Conservation (phyloP, 2,113 vertebrate genomes). For the Podarcis muralis region DNA sequence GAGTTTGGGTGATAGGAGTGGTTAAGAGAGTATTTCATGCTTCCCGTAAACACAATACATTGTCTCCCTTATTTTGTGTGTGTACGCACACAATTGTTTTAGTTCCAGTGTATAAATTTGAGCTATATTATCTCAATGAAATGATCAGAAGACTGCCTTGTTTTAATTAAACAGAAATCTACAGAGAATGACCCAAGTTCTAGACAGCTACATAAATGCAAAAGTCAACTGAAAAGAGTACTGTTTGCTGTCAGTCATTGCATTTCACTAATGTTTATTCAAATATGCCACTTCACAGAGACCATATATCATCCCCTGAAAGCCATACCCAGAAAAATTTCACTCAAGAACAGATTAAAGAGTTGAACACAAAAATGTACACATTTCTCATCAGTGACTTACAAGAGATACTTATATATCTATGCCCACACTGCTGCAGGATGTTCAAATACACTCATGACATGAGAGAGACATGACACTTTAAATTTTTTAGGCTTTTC, state of each 20-base stretch:
- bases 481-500: slow-evolving; percentile 48
- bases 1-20: background rate
- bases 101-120: slow-evolving; percentile 14
- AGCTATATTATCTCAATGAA: slow-evolving; percentile 8
- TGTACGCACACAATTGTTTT: slow-evolving; percentile 10
- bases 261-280: slow-evolving; percentile 39
- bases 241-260: slow-evolving; percentile 48
- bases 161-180: slow-evolving; percentile 20
- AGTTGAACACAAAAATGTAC: background rate
- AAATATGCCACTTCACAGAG: slow-evolving; percentile 15
- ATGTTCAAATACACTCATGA: slow-evolving; percentile 32
- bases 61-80: background rate
- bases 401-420: background rate
- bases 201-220: slow-evolving; percentile 53
- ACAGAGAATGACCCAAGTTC: slow-evolving; percentile 51
- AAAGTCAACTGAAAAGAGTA: slow-evolving; percentile 63
- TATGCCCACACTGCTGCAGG: background rate
- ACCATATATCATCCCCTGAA: background rate
- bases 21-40: background rate
- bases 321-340: background rate
- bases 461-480: slow-evolving; percentile 44
- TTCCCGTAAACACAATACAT: background rate
- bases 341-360: background rate
- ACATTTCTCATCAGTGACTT: background rate
- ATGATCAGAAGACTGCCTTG: slow-evolving; percentile 41